Evolutionary conservation across 2,797 vertebrate species (phyloP).

Genomic region (Coranthus polyacanthus): DNA sequence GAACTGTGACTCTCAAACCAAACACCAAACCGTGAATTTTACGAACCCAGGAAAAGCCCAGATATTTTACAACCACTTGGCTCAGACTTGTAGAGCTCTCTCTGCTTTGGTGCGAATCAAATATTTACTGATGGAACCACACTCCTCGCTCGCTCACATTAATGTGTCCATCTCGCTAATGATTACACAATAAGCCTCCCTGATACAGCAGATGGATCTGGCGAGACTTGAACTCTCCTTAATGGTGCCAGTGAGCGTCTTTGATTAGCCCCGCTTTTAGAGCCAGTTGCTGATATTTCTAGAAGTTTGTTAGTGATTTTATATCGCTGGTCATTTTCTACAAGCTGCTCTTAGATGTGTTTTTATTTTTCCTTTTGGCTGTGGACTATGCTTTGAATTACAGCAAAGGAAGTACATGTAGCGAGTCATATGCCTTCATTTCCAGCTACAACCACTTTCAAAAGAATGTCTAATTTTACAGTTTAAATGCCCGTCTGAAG

Average conservation of each 20-base stretch:
- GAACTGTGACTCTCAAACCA: too few species aligned
- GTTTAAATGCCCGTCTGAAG: too few species aligned
- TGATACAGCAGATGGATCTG: constrained; percentile 65
- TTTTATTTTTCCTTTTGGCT: not conserved
- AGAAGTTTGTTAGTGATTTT: constrained; percentile 19
- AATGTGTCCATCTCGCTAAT: constrained; percentile 53
- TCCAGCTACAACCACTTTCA: not conserved
- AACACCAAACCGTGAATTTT: too few species aligned
- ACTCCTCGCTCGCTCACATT: too few species aligned
- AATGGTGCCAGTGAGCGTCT: constrained; percentile 56
- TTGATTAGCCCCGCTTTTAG: constrained; percentile 56
- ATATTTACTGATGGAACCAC: too few species aligned
- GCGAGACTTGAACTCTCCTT: constrained; percentile 39
- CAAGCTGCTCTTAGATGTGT: too few species aligned
- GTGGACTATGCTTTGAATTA: not conserved
- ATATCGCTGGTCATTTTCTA: too few species aligned
- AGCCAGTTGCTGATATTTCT: constrained; percentile 34
- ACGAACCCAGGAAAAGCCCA: too few species aligned
- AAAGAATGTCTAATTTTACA: too few species aligned
- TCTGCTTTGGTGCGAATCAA: too few species aligned
- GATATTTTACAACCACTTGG: constrained; percentile 32
- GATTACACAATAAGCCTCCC: constrained; percentile 63
- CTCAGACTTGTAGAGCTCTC: constrained; percentile 14
- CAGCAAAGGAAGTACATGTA: not conserved
- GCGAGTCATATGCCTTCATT: not conserved